Evolutionary conservation across 37 sponge, comb jelly and placozoan genomes (phyloP).

Genomic region (Aphrocallistes beatrix): DNA sequence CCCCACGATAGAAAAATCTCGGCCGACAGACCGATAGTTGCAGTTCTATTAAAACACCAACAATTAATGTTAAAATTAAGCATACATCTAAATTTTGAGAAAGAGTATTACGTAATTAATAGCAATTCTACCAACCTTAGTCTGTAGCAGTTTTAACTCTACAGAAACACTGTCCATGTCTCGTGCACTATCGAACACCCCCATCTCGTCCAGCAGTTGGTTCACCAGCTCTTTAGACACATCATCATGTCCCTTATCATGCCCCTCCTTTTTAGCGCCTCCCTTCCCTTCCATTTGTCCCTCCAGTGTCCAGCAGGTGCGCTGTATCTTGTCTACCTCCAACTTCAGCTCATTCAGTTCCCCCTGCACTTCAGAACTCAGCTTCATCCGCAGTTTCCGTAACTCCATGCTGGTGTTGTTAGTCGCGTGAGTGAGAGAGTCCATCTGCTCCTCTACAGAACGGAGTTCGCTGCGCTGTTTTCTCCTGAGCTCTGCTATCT

Average conservation of each 20-base stretch:
- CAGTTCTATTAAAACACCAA: no score
- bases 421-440: background rate
- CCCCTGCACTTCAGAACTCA: background rate
- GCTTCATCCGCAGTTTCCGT: background rate
- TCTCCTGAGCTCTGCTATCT: background rate
- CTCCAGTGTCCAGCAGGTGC: background rate
- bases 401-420: background rate
- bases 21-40: no score
- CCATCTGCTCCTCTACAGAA: background rate
- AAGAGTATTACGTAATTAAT: no score
- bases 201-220: background rate
- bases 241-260: background rate
- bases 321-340: background rate
- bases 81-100: no score
- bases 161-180: conserved; percentile 13
- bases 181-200: background rate
- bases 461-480: background rate
- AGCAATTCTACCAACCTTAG: background rate
- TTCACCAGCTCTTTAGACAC: background rate
- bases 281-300: background rate
- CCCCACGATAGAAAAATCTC: no score
- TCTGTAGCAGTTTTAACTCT: background rate
- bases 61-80: no score
- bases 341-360: background rate
- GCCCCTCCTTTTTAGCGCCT: background rate